These are phyloP conservation scores for Melanitta fusca DNA, from an alignment of 2,797 vertebrate species.

Conservation along the genomic window DNA sequence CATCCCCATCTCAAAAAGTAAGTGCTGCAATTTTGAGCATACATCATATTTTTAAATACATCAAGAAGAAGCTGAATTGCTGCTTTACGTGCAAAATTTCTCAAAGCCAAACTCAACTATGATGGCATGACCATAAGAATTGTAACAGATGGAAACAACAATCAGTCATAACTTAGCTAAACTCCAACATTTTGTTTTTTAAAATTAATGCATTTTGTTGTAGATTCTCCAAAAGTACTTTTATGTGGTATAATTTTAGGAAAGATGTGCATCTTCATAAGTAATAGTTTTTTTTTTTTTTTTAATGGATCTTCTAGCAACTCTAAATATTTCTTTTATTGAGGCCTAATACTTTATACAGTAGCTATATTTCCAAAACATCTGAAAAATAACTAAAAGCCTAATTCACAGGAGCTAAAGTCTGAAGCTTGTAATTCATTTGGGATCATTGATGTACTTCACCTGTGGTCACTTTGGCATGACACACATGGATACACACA, in stretches of 20 bases:
- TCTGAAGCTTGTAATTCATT: background rate
- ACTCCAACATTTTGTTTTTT: background rate
- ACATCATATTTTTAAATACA: background rate
- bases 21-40: background rate
- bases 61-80: background rate
- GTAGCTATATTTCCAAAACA: background rate
- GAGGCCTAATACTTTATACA: background rate
- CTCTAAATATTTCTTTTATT: background rate
- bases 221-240: background rate
- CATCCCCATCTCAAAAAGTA: background rate
- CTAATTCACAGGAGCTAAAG: background rate
- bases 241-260: background rate
- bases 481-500: background rate
- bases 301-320: background rate
- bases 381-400: background rate
- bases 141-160: background rate
- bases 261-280: background rate
- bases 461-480: background rate
- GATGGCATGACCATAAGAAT: background rate
- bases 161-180: background rate
- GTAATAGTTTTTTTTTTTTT: background rate
- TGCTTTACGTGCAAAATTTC: background rate
- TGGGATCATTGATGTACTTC: background rate
- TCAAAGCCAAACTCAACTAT: background rate
- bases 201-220: background rate